phyloP scores from a whole-genome alignment of 1,140 invertebrate genomes.

The Drosophila subpulchrella region DNA sequence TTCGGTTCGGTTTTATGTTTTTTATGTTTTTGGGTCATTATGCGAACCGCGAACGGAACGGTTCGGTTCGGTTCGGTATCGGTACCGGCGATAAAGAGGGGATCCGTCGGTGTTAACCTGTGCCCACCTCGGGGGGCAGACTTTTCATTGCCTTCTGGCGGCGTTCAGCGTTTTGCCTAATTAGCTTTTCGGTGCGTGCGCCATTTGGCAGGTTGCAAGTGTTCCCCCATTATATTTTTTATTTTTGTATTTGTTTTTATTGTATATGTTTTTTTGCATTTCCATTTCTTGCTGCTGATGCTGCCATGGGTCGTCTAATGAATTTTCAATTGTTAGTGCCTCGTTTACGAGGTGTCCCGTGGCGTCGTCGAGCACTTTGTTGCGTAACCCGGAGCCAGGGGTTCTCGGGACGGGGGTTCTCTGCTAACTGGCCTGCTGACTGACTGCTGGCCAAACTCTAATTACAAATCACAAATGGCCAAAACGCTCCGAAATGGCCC shows the following conservation, averaged over 20 bases:
- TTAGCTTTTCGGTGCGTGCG: slow-evolving; percentile 77
- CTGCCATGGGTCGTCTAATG: slow-evolving; percentile 55
- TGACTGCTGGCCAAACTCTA: slow-evolving; percentile 57
- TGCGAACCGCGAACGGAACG: slow-evolving; percentile 3
- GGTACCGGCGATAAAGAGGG: slow-evolving; percentile 15
- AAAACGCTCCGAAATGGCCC: slow-evolving; percentile 71
- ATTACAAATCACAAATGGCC: slow-evolving; percentile 80
- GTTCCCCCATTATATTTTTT: not conserved
- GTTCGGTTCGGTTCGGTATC: too few relatives aligned
- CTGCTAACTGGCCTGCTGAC: slow-evolving; percentile 25
- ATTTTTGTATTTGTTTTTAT: slow-evolving; percentile 2
- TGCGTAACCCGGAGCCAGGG: slow-evolving; percentile 42
- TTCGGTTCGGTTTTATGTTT: slow-evolving; percentile 15
- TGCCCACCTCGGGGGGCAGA: slow-evolving; percentile 34
- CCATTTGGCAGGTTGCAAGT: slow-evolving; percentile 47
- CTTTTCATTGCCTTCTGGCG: slow-evolving; percentile 62
- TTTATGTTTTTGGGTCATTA: slow-evolving; percentile 32
- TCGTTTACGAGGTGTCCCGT: slow-evolving; percentile 76
- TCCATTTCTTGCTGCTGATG: slow-evolving; percentile 25
- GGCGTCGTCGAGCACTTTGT: slow-evolving; percentile 59
- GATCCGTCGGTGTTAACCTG: slow-evolving; percentile 58
- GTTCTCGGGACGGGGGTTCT: not conserved
- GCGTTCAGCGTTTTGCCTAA: slow-evolving; percentile 76
- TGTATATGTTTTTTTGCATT: slow-evolving; percentile 13
- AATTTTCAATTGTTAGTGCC: slow-evolving; percentile 80